phyloP scores from a whole-genome alignment of 2,113 vertebrate genomes.

The Scalopus aquaticus region DNA sequence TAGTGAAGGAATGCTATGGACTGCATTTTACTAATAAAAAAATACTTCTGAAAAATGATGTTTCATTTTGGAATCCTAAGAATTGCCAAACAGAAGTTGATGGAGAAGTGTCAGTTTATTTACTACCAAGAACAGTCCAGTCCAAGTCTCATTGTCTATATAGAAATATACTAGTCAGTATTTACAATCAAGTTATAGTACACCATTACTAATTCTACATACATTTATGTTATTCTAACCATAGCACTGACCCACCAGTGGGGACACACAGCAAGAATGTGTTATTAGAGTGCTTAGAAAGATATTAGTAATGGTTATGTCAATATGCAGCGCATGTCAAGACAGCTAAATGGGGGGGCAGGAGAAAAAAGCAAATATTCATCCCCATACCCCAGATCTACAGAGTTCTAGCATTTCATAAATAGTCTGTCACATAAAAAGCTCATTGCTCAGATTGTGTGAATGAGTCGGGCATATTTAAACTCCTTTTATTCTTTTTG shows the following conservation, averaged over 20 bases:
- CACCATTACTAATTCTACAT: slow-evolving; percentile 2
- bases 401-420: slow-evolving; percentile 54
- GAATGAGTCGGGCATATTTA: slow-evolving; percentile 41
- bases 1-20: not conserved
- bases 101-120: slow-evolving; percentile 34
- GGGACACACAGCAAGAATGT: slow-evolving; percentile 40
- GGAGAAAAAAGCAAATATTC: not conserved
- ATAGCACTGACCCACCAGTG: not conserved
- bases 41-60: not conserved
- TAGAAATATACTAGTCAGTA: slow-evolving; percentile 25
- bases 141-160: not conserved
- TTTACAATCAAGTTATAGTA: slow-evolving; percentile 20
- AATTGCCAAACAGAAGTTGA: not conserved
- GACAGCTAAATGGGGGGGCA: slow-evolving; percentile 33
- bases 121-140: not conserved
- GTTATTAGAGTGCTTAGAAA: slow-evolving; percentile 40
- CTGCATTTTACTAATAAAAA: not conserved
- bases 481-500: slow-evolving; percentile 42
- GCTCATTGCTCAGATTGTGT: slow-evolving; percentile 41
- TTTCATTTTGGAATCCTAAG: slow-evolving; percentile 42
- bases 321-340: slow-evolving; percentile 15
- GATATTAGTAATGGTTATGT: slow-evolving; percentile 40
- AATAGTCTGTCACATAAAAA: slow-evolving; percentile 53
- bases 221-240: not conserved
- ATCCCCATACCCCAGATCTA: not conserved